A percentile compares a stretch with the other conserved stretches of the same genome.
These are phyloP conservation scores for Hetaerina americana DNA, from an alignment of 1,140 invertebrate genomes.

Conservation along the genomic window DNA sequence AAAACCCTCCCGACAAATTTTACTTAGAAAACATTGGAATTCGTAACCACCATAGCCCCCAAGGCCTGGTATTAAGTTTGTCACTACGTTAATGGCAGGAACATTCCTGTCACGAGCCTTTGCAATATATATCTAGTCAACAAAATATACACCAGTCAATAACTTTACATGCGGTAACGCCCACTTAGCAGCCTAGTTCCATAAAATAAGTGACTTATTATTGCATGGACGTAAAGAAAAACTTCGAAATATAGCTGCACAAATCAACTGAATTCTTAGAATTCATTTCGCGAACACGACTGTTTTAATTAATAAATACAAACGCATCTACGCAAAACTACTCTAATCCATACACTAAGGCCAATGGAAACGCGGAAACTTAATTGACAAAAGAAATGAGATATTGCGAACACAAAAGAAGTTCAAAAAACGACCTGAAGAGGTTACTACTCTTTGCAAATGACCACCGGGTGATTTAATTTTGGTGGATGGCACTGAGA, in stretches of 20 bases:
- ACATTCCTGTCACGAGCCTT: background rate
- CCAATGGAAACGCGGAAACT: background rate
- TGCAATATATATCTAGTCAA: background rate
- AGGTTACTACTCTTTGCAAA: no score
- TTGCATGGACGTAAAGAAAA: background rate
- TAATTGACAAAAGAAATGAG: background rate
- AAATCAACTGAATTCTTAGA: background rate
- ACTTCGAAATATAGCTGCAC: background rate
- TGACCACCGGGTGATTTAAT: no score
- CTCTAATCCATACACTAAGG: background rate
- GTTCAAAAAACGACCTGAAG: no score
- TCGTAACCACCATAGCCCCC: no score
- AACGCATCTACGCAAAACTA: no score
- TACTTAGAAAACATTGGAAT: no score
- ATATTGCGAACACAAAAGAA: background rate
- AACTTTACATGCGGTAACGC: background rate
- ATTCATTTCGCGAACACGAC: no score
- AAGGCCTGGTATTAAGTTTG: no score
- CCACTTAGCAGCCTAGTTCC: background rate
- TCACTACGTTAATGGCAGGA: no score
- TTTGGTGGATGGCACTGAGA: no score
- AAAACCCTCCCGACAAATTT: no score
- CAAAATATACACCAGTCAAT: background rate
- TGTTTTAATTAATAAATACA: background rate
- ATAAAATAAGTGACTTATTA: background rate